Base-by-base conservation (phyloP, 2,113 vertebrate genomes). In the Bostrychus sinensis region DNA sequence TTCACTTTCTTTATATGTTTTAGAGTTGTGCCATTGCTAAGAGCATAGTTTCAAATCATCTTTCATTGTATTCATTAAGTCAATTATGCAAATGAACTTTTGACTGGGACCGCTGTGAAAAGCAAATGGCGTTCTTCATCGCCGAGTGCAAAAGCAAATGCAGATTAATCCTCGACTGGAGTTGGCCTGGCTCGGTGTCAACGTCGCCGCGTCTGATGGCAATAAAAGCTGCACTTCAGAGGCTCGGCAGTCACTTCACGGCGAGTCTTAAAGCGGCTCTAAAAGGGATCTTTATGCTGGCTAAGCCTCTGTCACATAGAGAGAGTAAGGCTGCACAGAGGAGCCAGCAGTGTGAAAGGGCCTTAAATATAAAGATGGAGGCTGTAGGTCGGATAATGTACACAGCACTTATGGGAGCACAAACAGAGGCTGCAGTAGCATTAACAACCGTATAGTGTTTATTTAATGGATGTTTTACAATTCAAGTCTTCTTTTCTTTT, bases 41-140 rank as follows among this genome's bases (percentile, higher is more conserved):
- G 20, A 56, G 53, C 36, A 30, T 30, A 16, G 8, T 32, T 32
- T 8, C n/a, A n/a, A 32, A 32, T 7, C 46, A 66, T 71, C 72
- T 37, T 51, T 71, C 56, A 72, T 63, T 5, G 22, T 37, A 51
- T 60, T 77, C 60, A 77, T 60, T 70, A 59, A 61, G 50, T 55
- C 37, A 55, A 74, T 74, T 57, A 78, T 71, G 74, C 56, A 79
- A 74, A 81, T 81, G 2, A 56, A 66, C 55, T 53, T 71, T 63
- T 66, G 73, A 54, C 50, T 50, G 39, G 36, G 67, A 66, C 42
- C 11, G 3, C 32, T 16, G 41, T 37, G 30, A 32, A 54, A 72
- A 58, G 59, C 56, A 62, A 75, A 75, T 32, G 32, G 50, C 65
- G 6, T 26, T 30, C 20, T 71, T 72, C 56, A 74, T 70, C 48